phyloP scores from a whole-genome alignment of 2,113 vertebrate species.

The Conger conger region DNA sequence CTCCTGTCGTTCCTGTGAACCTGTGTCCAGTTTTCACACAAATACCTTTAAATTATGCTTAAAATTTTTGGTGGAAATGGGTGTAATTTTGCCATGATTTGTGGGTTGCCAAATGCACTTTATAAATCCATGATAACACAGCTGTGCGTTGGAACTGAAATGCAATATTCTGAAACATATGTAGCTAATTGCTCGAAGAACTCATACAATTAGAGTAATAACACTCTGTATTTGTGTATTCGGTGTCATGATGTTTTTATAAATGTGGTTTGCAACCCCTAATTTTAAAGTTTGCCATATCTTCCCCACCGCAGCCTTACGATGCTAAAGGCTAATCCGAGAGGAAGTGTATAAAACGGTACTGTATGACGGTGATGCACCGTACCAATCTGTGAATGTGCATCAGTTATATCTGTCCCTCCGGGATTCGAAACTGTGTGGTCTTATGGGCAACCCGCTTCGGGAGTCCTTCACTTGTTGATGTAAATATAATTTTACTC shows the following conservation, averaged over 20 bases:
- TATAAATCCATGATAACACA: constrained; percentile 20
- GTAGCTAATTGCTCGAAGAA: constrained; percentile 58
- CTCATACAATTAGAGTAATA: constrained; percentile 37
- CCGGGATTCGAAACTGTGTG: background rate
- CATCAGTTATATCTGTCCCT: background rate
- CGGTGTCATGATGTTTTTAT: constrained; percentile 51
- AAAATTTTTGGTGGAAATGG: background rate
- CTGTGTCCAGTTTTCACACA: constrained; percentile 20
- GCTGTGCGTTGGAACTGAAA: constrained; percentile 36
- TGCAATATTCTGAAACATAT: constrained; percentile 70
- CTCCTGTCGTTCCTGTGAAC: background rate
- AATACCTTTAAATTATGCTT: background rate
- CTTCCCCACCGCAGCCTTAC: background rate
- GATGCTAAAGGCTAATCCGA: constrained; percentile 13
- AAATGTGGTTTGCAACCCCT: constrained; percentile 23
- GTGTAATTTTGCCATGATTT: constrained; percentile 7
- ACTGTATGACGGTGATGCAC: background rate
- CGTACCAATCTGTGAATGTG: background rate
- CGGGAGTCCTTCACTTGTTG: background rate
- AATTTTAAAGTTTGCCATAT: constrained; percentile 10
- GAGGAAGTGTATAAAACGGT: background rate
- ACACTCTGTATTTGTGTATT: constrained; percentile 34
- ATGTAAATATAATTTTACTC: constrained; percentile 23
- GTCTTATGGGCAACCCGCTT: background rate
- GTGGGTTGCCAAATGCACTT: constrained; percentile 29